A percentile compares a stretch with the other conserved stretches of the same genome.
These are phyloP conservation scores for Steinernema feltiae DNA, from an alignment of 1,140 invertebrate species.

Conservation along the genomic window DNA sequence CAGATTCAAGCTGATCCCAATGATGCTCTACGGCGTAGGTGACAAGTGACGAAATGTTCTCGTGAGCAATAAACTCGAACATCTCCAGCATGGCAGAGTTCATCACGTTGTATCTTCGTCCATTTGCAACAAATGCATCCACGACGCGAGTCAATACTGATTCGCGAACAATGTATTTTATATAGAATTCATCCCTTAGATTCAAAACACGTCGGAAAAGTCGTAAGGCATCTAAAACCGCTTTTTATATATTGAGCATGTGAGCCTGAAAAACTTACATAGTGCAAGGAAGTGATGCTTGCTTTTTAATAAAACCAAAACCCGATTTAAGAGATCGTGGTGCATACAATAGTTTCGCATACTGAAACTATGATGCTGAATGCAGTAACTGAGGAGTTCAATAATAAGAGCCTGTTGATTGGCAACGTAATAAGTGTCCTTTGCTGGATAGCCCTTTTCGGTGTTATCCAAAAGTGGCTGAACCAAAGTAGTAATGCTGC, in stretches of 20 bases:
- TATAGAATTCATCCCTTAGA: slow-evolving; percentile 96
- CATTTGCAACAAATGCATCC: slow-evolving; percentile 89
- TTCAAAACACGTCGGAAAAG: slow-evolving; percentile 94
- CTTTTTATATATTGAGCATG: slow-evolving; percentile 16
- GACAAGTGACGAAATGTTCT: slow-evolving; percentile 46
- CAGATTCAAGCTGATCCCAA: slow-evolving; percentile 29
- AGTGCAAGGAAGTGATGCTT: slow-evolving; percentile 94
- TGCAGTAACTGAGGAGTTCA: slow-evolving; percentile 94
- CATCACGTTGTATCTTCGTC: slow-evolving; percentile 91
- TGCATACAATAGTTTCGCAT: slow-evolving; percentile 96
- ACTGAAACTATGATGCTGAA: slow-evolving; percentile 98
- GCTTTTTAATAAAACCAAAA: slow-evolving; percentile 92
- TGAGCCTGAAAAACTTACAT: slow-evolving; percentile 64
- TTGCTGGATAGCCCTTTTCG: slow-evolving; percentile 36
- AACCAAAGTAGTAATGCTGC: slow-evolving; percentile 73
- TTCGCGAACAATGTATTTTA: slow-evolving; percentile 88
- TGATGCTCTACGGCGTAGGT: slow-evolving; percentile 47
- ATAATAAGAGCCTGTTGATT: slow-evolving; percentile 87
- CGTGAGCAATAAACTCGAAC: slow-evolving; percentile 83
- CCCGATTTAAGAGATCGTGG: slow-evolving; percentile 86
- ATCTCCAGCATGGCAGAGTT: slow-evolving; percentile 98
- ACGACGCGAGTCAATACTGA: slow-evolving; percentile 90
- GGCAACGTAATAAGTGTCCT: slow-evolving; percentile 89
- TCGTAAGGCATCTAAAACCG: slow-evolving; percentile 71
- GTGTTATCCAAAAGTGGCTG: slow-evolving; percentile 50